These are phyloP conservation scores for Sebastes oblongus DNA, from an alignment of 2,797 vertebrate species.

Conservation along the genomic window DNA sequence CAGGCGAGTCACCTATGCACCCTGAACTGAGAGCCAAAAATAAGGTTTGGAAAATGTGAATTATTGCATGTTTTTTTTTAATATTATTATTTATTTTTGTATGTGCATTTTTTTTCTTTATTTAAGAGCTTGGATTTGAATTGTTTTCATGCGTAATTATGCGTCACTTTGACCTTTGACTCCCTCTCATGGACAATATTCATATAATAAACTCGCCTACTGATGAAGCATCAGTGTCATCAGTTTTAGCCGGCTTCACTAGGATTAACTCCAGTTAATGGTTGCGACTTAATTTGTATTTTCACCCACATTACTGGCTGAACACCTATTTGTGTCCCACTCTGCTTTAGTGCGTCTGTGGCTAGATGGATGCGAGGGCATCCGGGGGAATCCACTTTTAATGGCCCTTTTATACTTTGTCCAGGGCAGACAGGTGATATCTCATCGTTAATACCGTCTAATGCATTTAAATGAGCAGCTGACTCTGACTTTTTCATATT, in stretches of 20 bases:
- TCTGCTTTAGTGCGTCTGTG: slow-evolving; percentile 9
- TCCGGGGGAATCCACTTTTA: slow-evolving; percentile 46
- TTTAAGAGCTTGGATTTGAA: background rate
- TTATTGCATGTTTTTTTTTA: background rate
- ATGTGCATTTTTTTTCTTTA: background rate
- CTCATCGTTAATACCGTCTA: slow-evolving; percentile 56
- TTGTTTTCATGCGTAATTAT: background rate
- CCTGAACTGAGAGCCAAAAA: background rate
- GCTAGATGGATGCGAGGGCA: slow-evolving; percentile 44
- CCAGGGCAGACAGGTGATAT: slow-evolving; percentile 57
- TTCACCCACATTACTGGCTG: slow-evolving; percentile 2
- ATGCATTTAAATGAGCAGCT: slow-evolving; percentile 63
- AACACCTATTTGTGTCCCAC: background rate
- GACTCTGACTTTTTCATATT: background rate
- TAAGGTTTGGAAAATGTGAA: background rate
- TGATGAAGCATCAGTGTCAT: background rate
- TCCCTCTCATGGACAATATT: background rate
- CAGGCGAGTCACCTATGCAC: slow-evolving; percentile 65
- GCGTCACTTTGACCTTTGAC: slow-evolving; percentile 31
- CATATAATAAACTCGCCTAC: background rate
- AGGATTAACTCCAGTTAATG: slow-evolving; percentile 17
- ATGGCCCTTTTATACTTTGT: slow-evolving; percentile 53
- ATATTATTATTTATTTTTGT: too few species aligned
- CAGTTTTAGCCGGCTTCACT: background rate
- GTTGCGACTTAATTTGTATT: background rate